Base-by-base conservation (phyloP, 1,140 invertebrate genomes). In the Mycetomoellerius zeteki region DNA sequence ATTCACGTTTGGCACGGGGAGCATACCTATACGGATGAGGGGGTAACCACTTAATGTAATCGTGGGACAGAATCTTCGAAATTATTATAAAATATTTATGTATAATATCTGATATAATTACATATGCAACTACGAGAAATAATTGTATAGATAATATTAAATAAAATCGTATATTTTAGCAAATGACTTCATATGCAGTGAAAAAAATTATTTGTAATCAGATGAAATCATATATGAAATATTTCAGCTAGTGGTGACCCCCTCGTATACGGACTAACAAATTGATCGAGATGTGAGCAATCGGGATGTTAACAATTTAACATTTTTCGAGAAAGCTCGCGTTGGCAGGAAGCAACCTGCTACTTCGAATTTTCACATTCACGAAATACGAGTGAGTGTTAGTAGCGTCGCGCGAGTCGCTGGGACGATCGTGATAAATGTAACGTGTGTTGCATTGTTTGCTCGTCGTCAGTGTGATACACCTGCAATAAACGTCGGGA, bases 401-500 rank as follows among this genome's bases (percentile, higher is more conserved):
- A 14, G 19, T 14, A 7, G 12, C n/a, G 37, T 69, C 33, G 19
- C 24, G 50, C 3, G n/a, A 58, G 1, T 37, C 4, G 33, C 0
- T 21, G 16, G 12, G 12, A 24, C 72, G 3, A 19, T 56, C n/a
- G 52, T 1, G 8, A 43, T 43, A 43, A 12, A 43, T 43, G 37
- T 43, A 43, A 43, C 52, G 33, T 8, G 16, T 62, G 10, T 30
- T 24, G 37, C 24, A 14, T 58, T 19, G 16, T 19, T 78, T 24
- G 47, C n/a, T 37, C 27, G 62, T 37, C n/a, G 37, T 21, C 12
- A 27, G 14, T 54, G 27, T 14, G n/a, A 19, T 5, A 5, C 30
- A n/a, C 5, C n/a, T 37, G n/a, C 30, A 69, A 71, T 69, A 54
- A 81, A 71, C n/a, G 30, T 69, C 64, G 47, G 77, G 47, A 33